Evolutionary conservation across 2,797 vertebrate species (phyloP), one percentile per base, ranked within the genome.

Genomic region (Pitangus sulphuratus): DNA sequence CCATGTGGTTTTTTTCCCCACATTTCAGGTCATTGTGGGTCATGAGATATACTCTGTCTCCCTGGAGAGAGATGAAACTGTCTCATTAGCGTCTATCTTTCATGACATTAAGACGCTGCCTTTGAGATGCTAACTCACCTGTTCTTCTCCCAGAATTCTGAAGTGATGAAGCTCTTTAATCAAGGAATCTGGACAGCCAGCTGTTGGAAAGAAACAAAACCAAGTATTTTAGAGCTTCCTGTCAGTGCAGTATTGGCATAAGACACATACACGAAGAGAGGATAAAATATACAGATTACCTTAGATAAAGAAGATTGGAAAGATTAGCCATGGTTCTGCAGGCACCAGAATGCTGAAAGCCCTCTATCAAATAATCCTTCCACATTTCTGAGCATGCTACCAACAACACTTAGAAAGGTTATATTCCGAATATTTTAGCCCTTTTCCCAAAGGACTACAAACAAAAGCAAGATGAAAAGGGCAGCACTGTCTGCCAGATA

Each of bases 151-250:
- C 57, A 99, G 97, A 89, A 99, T 96, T 93, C 98, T 97, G 97
- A 99, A 99, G 96, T 99, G 99, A 98, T 99, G 99, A 71, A 99
- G 94, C 95, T 99, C 99, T 97, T 98, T 98, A 94, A 99, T 98
- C 96, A 99, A 97, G 75, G 99, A 99, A 93, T 98, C 93, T 2
- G 97, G 96, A 90, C 99, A 99, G 95, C 98, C 98, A 87, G 98
- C 99, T 99, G 97, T 96, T 93, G 87, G 85, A 88, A 94, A 97
- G 69, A 97, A 95, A 96, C 42, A 97, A 88, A 97, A 88, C 89
- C 31, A 94, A 65, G 75, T 5, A 30, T 84, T 91, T 94, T 80
- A 94, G 90, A 95, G 40, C 28, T 93, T 82, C 68, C 80, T 81
- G 76, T 84, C 88, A 76, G 39, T 39, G 84, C 37, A 64, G 51